A percentile compares a stretch with the other conserved stretches of the same genome.
Conservation (phyloP, 2,797 vertebrate genomes). For the Sebastolobus altivelis region DNA sequence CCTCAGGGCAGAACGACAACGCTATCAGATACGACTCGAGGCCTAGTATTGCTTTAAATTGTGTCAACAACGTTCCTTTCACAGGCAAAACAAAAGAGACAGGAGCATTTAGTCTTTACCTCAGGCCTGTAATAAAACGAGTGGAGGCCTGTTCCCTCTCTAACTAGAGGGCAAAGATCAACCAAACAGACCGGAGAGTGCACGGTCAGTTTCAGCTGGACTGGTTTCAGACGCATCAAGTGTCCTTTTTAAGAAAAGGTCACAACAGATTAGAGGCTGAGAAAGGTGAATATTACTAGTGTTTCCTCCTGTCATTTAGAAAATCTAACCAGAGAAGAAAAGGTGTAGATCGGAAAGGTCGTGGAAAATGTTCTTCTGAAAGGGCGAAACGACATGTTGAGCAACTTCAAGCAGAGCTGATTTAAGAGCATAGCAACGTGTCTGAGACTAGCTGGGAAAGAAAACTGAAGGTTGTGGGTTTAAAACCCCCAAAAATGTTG, state of each 20-base stretch:
- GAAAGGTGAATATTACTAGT: neutral
- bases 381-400: neutral
- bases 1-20: neutral
- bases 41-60: constrained; percentile 30
- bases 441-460: neutral
- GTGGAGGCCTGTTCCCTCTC: constrained; percentile 35
- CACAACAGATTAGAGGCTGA: neutral
- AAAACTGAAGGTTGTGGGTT: neutral
- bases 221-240: neutral
- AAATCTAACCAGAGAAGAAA: neutral
- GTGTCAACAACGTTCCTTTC: constrained; percentile 22
- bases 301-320: neutral
- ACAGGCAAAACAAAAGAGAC: constrained; percentile 34
- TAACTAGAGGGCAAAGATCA: constrained; percentile 59
- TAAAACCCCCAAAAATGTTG: neutral
- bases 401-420: neutral
- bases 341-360: neutral
- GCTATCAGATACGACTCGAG: neutral
- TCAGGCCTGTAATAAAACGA: constrained; percentile 60
- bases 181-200: constrained; percentile 37
- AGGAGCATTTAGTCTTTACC: constrained; percentile 37
- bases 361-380: neutral
- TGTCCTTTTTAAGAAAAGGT: constrained; percentile 5
- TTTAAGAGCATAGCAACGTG: neutral
- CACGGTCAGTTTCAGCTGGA: neutral